Evolutionary conservation across 2,888 invertebrate species (phyloP), one percentile per base, ranked within the genome.

Genomic region (Himalopsyche tibetana): DNA sequence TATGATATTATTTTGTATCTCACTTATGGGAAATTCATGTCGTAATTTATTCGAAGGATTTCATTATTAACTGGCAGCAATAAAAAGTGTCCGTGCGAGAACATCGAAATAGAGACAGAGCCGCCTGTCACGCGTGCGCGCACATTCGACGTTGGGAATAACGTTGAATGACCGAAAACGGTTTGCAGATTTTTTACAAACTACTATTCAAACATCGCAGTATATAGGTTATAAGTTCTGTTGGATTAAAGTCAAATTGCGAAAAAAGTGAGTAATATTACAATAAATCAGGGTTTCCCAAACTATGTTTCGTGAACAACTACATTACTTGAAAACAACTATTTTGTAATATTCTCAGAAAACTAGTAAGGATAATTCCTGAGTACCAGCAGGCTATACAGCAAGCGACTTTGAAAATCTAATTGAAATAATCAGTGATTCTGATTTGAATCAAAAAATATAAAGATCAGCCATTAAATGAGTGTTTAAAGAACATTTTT

Each of bases 1-100:
- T 9, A 45, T 45, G 4, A 2, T 11, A 45, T 11, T 51, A 51
- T 51, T 51, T 51, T 51, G 19, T 19, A 6, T 63, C 63, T 63
- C 63, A 63, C 6, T n/a, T 19, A 19, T 19, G 1, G 63, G 63
- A 63, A n/a, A 19, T 19, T 63, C 15, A 63, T 9, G 11, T 5
- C 8, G 63, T 63, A 63, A 19, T 63, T 19, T 63, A 11, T 8
- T 63, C n/a, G 82, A 17, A 82, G 36, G 17, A 82, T 55, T 82
- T 82, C 55, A 36, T 81, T 55, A 17, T n/a, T 8, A 80, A 80
- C 55, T 42, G 28, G 82, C 82, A 45, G 55, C 51, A 19, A 4
- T n/a, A n/a, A n/a, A 82, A 82, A 82, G 79, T 80, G 8, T 38
- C 45, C 51, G 36, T 55, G 55, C 36, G 36, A 82, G 28, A 36